Percentiles rank a stretch among this genome's conserved stretches.
These are phyloP conservation scores for Agapornis roseicollis DNA, from an alignment of 2,113 vertebrate genomes.

Conservation along the genomic window DNA sequence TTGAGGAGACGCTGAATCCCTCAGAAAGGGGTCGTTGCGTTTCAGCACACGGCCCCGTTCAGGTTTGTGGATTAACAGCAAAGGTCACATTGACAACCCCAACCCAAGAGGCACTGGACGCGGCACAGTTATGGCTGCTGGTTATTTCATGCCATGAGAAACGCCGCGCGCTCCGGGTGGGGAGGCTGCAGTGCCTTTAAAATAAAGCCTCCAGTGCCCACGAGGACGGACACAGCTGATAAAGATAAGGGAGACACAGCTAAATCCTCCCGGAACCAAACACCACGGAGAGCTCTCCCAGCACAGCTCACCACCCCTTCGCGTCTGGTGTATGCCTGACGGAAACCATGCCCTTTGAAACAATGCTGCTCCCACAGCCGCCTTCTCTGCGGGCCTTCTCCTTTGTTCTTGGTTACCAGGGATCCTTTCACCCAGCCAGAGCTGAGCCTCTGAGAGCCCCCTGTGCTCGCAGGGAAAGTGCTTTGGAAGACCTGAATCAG, in stretches of 20 bases:
- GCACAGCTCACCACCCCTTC: not conserved
- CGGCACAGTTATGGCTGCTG: not conserved
- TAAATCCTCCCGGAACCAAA: not conserved
- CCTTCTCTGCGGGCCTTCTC: not conserved
- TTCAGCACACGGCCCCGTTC: not conserved
- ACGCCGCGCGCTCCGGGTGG: not conserved
- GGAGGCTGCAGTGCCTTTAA: not conserved
- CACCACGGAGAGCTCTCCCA: not conserved
- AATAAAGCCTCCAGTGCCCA: not conserved
- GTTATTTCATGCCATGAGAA: not conserved
- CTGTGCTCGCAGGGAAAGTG: not conserved
- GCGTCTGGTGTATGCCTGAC: not conserved
- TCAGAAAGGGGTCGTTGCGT: constrained; percentile 18
- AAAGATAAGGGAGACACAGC: constrained; percentile 4
- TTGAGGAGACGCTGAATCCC: constrained; percentile 47
- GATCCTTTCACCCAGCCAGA: not conserved
- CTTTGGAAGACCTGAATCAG: not conserved
- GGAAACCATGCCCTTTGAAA: not conserved
- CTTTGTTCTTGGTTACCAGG: constrained; percentile 12
- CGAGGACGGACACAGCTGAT: not conserved
- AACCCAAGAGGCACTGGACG: not conserved
- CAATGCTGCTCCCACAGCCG: not conserved
- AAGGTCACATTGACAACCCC: constrained; percentile 49
- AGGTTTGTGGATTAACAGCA: constrained; percentile 36
- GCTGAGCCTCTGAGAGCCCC: not conserved